phyloP scores from a whole-genome alignment of 1,140 invertebrate genomes.

The Neodiprion pinetum region DNA sequence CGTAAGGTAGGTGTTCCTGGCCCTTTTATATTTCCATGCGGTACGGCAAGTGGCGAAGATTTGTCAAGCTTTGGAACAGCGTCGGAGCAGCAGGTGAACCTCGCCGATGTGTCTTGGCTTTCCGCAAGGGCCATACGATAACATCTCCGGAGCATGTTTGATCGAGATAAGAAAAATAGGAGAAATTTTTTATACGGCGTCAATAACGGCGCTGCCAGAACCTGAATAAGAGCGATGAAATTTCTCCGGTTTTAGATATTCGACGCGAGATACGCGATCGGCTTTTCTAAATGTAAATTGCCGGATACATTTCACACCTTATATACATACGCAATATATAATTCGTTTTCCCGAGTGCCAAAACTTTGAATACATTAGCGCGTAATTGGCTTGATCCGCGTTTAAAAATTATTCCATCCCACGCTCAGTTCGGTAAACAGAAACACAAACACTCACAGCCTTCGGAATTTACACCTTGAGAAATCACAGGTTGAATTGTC shows the following conservation, averaged over 20 bases:
- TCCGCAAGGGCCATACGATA: background rate
- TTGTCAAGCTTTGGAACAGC: background rate
- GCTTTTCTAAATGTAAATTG: background rate
- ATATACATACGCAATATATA: too few species aligned
- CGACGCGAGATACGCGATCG: too few species aligned
- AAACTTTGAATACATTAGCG: too few species aligned
- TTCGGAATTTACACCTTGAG: constrained; percentile 5
- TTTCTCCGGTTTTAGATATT: too few species aligned
- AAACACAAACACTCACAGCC: background rate
- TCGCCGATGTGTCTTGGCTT: background rate
- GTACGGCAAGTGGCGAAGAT: background rate
- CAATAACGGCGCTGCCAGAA: background rate
- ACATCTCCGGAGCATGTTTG: background rate
- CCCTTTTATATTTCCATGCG: background rate
- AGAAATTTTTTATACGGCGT: background rate
- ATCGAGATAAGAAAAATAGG: background rate
- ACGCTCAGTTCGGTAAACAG: background rate
- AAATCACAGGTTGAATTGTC: background rate
- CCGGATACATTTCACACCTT: too few species aligned
- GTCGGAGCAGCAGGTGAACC: background rate
- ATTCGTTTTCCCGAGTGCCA: too few species aligned
- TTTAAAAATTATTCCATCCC: background rate
- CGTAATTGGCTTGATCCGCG: background rate
- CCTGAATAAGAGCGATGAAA: background rate
- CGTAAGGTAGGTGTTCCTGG: too few species aligned